Evolutionary conservation across 1,140 invertebrate genomes (phyloP).

Genomic region (Pentalonia nigronervosa): DNA sequence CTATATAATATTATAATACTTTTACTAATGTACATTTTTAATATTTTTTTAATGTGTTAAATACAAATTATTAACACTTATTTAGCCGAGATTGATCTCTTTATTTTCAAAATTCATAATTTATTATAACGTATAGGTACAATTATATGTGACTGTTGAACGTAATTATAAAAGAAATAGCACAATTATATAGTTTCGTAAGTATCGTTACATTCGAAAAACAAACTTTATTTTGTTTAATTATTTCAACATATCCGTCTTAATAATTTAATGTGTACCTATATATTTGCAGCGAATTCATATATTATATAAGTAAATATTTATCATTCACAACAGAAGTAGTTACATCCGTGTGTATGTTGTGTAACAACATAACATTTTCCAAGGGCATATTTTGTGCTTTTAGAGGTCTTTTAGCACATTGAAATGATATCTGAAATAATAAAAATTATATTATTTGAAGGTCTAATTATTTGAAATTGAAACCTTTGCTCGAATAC

Average conservation of each 20-base stretch:
- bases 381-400: constrained; percentile 1
- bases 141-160: neutral
- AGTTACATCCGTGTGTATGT: constrained; percentile 36
- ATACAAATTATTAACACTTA: neutral
- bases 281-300: too few relatives aligned
- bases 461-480: constrained; percentile 38
- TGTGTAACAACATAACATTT: neutral
- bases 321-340: constrained; percentile 31
- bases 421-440: constrained; percentile 22
- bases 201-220: neutral
- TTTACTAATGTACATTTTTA: neutral
- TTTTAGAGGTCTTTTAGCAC: constrained; percentile 43
- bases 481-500: neutral
- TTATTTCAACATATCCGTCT: neutral
- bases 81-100: neutral
- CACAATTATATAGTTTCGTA: neutral
- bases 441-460: constrained; percentile 13
- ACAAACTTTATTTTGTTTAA: neutral
- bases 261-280: neutral
- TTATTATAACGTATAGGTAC: neutral
- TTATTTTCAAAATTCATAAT: neutral
- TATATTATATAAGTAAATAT: neutral
- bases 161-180: neutral
- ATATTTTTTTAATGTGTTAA: neutral
- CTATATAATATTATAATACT: too few relatives aligned